Base-by-base conservation (phyloP, 92 coral and sea anemone species). In the Parazoanthus darwini region DNA sequence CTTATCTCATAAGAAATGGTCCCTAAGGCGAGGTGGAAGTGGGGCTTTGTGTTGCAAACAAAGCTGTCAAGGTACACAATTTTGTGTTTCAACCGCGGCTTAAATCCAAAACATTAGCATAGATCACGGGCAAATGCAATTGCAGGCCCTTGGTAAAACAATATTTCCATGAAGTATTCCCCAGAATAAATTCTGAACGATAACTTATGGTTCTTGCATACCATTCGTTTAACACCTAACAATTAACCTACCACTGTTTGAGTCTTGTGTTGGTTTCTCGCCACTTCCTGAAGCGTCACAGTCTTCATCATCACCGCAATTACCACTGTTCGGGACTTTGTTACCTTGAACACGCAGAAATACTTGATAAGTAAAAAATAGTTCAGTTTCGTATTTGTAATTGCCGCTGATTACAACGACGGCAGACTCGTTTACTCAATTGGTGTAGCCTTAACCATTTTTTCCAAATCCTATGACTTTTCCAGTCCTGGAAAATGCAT, bases 271-370 rank as follows among this genome's bases (percentile, higher is more conserved):
- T 46, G 87, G 79, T 20, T 71, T 71, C 2, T 15, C 68, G 44
- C 87, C 87, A 84, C 87, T 84, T 71, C 11, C 87, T 44, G 78
- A 77, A 48, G 79, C 29, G 29, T 35, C 87, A 84, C 87, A 84
- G 67, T 84, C 87, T 48, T 84, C 87, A 84, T 84, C 87, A 84
- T 84, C 87, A 29, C 67, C 87, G 16, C 87, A 84, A 25, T 83
- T 83, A 6, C 87, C 87, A 44, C 87, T 84, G 43, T 51, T 71
- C 14, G 87, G 87, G 25, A 84, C 42, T 20, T 84, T 84, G 67
- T 84, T 82, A 46, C 77, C 87, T 84, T 71, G 74, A 36, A 72
- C 5, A 26, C 36, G 5, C 3, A n/a, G 3, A 73, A 23, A 44
- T 78, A 46, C 42, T 26, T 46, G 63, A n/a, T 33, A 51, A 76